Evolutionary conservation across 2,797 vertebrate genomes (phyloP).

Genomic region (Megaceryle alcyon): DNA sequence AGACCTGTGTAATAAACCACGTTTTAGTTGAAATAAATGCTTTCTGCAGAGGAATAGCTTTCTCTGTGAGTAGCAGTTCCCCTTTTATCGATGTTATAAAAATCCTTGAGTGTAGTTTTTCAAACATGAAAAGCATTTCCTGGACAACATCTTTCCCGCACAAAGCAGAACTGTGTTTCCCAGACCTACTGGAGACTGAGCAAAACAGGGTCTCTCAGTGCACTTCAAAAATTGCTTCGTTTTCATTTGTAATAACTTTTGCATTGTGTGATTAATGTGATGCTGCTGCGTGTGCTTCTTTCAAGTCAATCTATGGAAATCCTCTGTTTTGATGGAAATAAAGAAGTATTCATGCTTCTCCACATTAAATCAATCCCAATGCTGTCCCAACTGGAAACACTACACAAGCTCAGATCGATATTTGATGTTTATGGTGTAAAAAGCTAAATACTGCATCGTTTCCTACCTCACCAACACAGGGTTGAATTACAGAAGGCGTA

Average conservation of each 20-base stretch:
- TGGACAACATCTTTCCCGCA: constrained; percentile 70
- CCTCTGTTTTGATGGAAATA: not conserved
- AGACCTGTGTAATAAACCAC: not conserved
- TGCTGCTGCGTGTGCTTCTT: not conserved
- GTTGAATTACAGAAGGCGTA: not conserved
- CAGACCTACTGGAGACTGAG: constrained; percentile 66
- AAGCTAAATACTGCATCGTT: not conserved
- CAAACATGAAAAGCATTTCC: constrained; percentile 76
- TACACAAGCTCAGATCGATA: not conserved
- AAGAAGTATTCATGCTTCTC: not conserved
- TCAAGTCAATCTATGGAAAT: not conserved
- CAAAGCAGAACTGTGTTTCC: constrained; percentile 72
- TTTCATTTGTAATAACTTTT: constrained; percentile 18
- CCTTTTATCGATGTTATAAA: constrained; percentile 66
- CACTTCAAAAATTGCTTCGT: not conserved
- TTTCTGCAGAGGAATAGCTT: constrained; percentile 23
- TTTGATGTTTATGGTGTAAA: not conserved
- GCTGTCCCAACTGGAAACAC: not conserved
- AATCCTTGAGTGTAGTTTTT: constrained; percentile 66
- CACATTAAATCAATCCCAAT: not conserved
- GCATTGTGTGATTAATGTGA: constrained; percentile 36
- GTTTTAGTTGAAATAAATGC: not conserved
- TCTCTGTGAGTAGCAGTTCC: constrained; percentile 15
- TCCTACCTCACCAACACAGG: not conserved
- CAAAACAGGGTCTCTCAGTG: constrained; percentile 50